Base-by-base conservation (phyloP, 2,113 vertebrate species). In the Epinephelus fuscoguttatus region DNA sequence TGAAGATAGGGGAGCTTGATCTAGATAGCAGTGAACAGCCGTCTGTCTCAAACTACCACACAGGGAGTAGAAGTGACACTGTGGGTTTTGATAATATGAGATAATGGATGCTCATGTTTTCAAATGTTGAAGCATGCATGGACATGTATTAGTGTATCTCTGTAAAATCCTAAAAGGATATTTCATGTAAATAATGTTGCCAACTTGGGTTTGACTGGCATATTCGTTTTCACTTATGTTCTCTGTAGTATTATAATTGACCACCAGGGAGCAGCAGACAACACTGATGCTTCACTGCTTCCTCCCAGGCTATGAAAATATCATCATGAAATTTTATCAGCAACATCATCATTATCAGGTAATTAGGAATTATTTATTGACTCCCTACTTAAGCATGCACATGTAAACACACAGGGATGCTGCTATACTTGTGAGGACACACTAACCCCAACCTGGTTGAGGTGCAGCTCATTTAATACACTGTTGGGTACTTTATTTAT, bases 201-300 rank as follows among this genome's bases (percentile, higher is more conserved):
- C 6, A 47, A 42, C 50, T 66, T 52, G 11, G 7, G 17, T 40
- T 70, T 25, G 6, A 63, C 7, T 50, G 30, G 9, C 40, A 47
- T 25, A 2, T 60, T 42, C 1, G 56, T 0, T 57, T 60, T n/a
- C 0, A 18, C 19, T 60, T 3, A 17, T 1, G 17, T 68, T 30
- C 3, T 37, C 25, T 87, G 78, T 69, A 75, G 27, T 88, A 71
- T 45, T 70, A 70, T 30, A 71, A 52, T 57, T 82, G 27, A 63
- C 91, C 94, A 92, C 85, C 18, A 70, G 93, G 73, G 83, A 90
- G 87, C 87, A 91, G 90, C 94, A 94, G 79, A 93, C 63, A 57
- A 88, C 88, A 82, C 70, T 23, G 40, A 62, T 77, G 80, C 30
- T 21, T 0, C 25, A 47, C 21, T 2, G 40, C 49, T 69, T 73